Base-by-base conservation (phyloP, 1,140 invertebrate genomes). In the Drosophila kurseongensis region DNA sequence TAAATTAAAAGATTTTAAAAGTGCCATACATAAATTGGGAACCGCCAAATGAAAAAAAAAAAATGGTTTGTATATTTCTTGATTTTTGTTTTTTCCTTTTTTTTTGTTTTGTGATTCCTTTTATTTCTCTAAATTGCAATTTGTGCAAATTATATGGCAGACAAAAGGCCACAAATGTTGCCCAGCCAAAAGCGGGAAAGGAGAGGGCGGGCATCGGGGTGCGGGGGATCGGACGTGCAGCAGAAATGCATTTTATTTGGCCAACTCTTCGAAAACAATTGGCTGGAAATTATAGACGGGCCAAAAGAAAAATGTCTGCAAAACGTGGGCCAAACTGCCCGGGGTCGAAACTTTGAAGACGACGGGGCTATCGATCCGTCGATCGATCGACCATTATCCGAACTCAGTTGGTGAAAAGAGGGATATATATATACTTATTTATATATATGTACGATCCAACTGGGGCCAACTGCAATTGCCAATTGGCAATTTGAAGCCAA, bases 121-220 rank as follows among this genome's bases (percentile, higher is more conserved):
- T 80, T 84, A 89, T 89, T 89, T 89, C 84, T 89, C 68, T 89
- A 89, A 89, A 89, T 89, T 89, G 84, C 84, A 89, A 83, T 89
- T 89, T 89, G 76, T 57, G 68, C 80, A 89, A 89, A 89, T 89
- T 89, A 89, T 89, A 89, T 84, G 74, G 48, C 76, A 80, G 83
- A 62, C 75, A 88, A 88, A 89, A 77, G 74, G 78, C 69, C 79
- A 69, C 81, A 86, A 86, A 85, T 74, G 81, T 61, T 84, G 76
- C 44, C 48, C 68, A 79, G 71, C 44, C 48, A 51, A 52, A 35
- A 59, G 58, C 42, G 38, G n/a, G 41, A 48, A 7, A 9, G 16
- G 16, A 4, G 5, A 12, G 5, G 35, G 8, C 6, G 29, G 29
- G 6, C 8, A 32, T 32, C 8, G 7, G 29, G 29, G 7, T 32